Evolutionary conservation across 2,113 vertebrate species (phyloP).

Genomic region (Poecile atricapillus): DNA sequence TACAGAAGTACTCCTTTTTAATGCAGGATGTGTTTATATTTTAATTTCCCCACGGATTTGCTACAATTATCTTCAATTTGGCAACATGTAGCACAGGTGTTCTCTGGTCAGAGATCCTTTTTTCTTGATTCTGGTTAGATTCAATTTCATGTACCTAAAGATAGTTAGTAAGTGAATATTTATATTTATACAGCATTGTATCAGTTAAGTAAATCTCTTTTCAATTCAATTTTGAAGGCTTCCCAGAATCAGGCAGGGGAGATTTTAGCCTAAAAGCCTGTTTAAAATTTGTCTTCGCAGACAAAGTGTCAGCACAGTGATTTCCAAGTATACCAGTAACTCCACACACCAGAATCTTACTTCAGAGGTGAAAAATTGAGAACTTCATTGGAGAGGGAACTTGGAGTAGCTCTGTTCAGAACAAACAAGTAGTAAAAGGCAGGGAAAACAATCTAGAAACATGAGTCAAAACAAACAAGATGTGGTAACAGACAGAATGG

Average conservation of each 20-base stretch:
- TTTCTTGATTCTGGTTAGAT: not conserved
- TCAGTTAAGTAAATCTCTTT: not conserved
- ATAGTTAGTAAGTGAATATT: not conserved
- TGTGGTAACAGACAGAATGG: not conserved
- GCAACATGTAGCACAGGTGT: fast-evolving
- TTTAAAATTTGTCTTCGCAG: not conserved
- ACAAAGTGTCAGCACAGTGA: not conserved
- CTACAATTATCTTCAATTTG: not conserved
- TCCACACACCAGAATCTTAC: not conserved
- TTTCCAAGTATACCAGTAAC: not conserved
- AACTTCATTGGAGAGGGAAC: not conserved
- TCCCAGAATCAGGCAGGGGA: not conserved
- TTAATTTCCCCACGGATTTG: not conserved
- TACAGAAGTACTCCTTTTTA: not conserved
- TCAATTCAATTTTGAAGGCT: not conserved
- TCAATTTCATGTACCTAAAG: not conserved
- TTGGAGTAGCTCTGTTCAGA: not conserved
- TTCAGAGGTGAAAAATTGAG: not conserved
- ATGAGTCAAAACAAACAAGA: not conserved
- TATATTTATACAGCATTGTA: not conserved
- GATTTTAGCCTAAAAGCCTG: not conserved
- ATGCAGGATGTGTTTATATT: not conserved
- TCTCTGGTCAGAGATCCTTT: not conserved
- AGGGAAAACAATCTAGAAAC: not conserved
- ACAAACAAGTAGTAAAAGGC: not conserved